Conservation (phyloP, 2,797 vertebrate species). For the Urosaurus nigricauda region DNA sequence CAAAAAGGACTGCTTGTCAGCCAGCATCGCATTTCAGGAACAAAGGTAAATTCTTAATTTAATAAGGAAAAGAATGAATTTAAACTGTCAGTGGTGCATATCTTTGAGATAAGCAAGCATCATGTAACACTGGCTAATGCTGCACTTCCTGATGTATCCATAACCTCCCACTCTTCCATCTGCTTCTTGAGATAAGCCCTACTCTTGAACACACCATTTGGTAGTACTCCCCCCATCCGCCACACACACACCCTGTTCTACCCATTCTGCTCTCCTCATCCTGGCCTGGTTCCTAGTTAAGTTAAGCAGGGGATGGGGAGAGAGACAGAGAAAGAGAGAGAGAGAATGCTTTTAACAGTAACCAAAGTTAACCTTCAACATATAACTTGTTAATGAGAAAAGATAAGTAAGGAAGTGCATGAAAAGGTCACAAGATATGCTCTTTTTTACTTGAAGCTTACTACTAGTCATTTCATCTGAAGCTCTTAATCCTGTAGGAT, state of each 20-base stretch:
- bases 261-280: constrained; percentile 20
- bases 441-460: constrained; percentile 37
- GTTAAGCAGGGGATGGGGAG: constrained; percentile 57
- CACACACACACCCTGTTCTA: not conserved
- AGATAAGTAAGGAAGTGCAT: constrained; percentile 55
- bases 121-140: not conserved
- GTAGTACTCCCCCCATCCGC: not conserved
- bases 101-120: not conserved
- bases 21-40: not conserved
- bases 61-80: constrained; percentile 6
- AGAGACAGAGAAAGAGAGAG: not conserved
- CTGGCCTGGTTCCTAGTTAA: constrained; percentile 40
- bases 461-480: too few species aligned
- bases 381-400: constrained; percentile 55
- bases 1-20: not conserved
- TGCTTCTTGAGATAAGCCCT: not conserved
- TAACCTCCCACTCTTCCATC: constrained; percentile 8
- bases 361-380: not conserved
- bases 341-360: not conserved
- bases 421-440: constrained; percentile 53
- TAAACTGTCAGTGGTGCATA: not conserved
- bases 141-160: not conserved
- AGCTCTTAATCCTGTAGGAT: too few species aligned
- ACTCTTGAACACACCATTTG: constrained; percentile 7
- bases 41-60: not conserved